A percentile compares a stretch with the other conserved stretches of the same genome.
These are phyloP conservation scores for Maccullochella peelii DNA, from an alignment of 2,113 vertebrate species.

Conservation along the genomic window DNA sequence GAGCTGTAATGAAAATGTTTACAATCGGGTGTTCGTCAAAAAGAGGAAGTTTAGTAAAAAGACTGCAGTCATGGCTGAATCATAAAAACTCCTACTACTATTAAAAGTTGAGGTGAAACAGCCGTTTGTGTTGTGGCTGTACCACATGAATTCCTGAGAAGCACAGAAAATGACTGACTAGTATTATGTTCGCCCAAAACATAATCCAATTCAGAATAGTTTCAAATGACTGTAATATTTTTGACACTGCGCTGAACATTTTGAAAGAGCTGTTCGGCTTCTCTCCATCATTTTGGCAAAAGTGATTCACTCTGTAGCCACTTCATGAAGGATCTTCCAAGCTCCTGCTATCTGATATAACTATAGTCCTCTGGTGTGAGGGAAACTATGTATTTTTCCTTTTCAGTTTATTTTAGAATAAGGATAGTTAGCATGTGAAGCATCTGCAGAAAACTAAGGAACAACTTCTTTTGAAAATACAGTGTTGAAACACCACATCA, in stretches of 20 bases:
- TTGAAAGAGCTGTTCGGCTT: neutral
- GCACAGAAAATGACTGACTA: neutral
- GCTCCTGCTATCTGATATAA: neutral
- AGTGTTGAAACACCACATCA: neutral
- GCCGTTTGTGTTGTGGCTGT: neutral
- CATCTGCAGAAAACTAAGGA: neutral
- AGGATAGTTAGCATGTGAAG: neutral
- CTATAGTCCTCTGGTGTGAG: slow-evolving; percentile 17
- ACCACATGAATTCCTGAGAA: neutral
- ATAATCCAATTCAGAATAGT: neutral
- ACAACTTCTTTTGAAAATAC: neutral
- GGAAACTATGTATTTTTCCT: neutral
- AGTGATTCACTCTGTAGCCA: neutral
- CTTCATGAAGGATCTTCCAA: neutral
- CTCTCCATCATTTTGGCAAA: neutral
- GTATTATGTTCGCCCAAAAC: neutral
- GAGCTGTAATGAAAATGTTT: neutral
- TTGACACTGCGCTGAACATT: neutral
- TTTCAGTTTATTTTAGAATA: slow-evolving; percentile 9
- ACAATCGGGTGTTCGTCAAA: neutral
- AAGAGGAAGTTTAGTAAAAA: neutral
- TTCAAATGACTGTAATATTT: neutral
- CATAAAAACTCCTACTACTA: neutral
- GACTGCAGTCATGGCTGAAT: neutral
- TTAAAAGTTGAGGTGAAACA: neutral